phyloP scores from a whole-genome alignment of 1,140 invertebrate genomes.

The Euwallacea fornicatus region DNA sequence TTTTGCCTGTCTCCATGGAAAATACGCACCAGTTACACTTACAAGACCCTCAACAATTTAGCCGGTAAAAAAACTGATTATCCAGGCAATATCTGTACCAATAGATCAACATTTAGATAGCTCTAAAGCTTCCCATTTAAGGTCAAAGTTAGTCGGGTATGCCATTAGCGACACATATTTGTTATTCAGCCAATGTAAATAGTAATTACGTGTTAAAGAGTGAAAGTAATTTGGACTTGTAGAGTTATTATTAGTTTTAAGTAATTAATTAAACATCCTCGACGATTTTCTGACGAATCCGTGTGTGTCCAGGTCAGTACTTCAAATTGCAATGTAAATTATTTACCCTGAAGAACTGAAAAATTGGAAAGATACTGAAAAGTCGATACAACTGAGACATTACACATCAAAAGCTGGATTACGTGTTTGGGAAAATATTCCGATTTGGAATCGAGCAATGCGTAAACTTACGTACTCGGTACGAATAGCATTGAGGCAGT shows the following conservation, averaged over 20 bases:
- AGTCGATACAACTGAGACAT: too few relatives aligned
- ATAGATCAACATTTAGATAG: neutral
- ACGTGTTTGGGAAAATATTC: too few relatives aligned
- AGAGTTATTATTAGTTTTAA: neutral
- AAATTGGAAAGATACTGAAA: slow-evolving; percentile 63
- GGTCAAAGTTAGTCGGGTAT: slow-evolving; percentile 32
- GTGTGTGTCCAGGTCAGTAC: slow-evolving; percentile 74
- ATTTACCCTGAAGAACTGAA: slow-evolving; percentile 67
- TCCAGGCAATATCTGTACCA: too few relatives aligned
- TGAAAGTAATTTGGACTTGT: slow-evolving; percentile 7
- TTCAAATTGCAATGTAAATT: slow-evolving; percentile 71
- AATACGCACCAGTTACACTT: too few relatives aligned
- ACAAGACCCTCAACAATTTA: too few relatives aligned
- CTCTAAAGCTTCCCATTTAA: slow-evolving; percentile 24
- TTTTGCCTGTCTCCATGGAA: too few relatives aligned
- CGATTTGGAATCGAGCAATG: too few relatives aligned
- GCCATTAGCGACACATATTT: neutral
- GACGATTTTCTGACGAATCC: slow-evolving; percentile 73
- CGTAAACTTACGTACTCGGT: too few relatives aligned
- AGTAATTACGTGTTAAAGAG: neutral
- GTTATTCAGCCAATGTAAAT: neutral
- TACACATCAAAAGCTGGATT: too few relatives aligned
- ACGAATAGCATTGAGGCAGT: too few relatives aligned
- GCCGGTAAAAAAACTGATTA: too few relatives aligned
- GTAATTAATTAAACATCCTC: slow-evolving; percentile 50